Conservation (phyloP, 1,140 invertebrate species). For the Drosophila quadrilineata region DNA sequence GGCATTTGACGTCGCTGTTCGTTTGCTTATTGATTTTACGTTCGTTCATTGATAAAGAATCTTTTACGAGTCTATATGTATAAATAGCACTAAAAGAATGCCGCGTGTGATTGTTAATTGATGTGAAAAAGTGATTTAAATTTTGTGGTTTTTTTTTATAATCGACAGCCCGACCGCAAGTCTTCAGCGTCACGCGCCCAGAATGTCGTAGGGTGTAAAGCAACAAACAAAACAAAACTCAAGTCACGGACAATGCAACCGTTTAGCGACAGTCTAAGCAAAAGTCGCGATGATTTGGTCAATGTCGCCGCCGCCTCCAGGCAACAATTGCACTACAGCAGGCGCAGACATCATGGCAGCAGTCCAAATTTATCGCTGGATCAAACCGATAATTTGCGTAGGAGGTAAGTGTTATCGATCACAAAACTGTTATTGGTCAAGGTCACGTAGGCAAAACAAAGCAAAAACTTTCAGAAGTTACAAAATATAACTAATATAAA, state of each 20-base stretch:
- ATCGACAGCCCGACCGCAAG: conserved; percentile 5
- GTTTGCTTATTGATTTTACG: conserved; percentile 48
- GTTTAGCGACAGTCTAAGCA: conserved; percentile 73
- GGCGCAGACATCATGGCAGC: conserved; percentile 70
- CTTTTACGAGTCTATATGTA: conserved; percentile 2
- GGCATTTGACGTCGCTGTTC: conserved; percentile 46
- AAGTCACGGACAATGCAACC: conserved; percentile 71
- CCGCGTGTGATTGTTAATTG: conserved; percentile 2
- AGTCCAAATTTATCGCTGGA: conserved; percentile 73
- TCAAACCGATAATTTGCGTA: conserved; percentile 73
- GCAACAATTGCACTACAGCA: conserved; percentile 48
- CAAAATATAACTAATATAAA: neutral
- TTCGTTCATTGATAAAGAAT: conserved; percentile 65
- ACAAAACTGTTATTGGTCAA: conserved; percentile 24
- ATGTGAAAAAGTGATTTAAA: conserved; percentile 2
- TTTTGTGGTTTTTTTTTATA: conserved; percentile 4
- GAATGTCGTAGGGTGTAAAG: conserved; percentile 55
- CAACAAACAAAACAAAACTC: conserved; percentile 17
- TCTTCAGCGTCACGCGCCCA: conserved; percentile 14
- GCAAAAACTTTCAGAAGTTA: neutral
- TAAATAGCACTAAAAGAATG: neutral
- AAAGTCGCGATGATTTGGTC: conserved; percentile 79
- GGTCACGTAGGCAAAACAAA: conserved; percentile 19
- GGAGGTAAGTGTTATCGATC: conserved; percentile 58
- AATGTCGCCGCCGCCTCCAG: conserved; percentile 54